Conservation (phyloP, 2,797 vertebrate species). For the Premnoplex brunnescens region DNA sequence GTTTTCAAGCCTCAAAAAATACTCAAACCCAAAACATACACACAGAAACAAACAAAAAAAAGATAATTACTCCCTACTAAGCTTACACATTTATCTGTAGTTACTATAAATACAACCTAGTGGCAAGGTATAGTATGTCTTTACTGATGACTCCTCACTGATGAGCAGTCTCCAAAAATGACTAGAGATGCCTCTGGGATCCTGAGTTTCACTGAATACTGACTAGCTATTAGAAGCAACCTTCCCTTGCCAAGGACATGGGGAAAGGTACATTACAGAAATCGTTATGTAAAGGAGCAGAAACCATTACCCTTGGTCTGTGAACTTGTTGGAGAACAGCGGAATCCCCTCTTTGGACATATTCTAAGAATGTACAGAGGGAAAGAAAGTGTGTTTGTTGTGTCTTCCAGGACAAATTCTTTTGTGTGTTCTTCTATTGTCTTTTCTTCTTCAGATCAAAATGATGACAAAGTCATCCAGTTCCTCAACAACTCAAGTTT, state of each 20-base stretch:
- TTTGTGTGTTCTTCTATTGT: neutral
- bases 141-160: neutral
- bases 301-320: neutral
- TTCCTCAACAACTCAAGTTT: neutral
- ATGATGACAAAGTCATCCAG: neutral
- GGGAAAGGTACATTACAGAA: neutral
- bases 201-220: neutral
- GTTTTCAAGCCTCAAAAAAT: neutral
- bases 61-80: no score
- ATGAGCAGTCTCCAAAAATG: neutral
- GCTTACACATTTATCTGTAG: neutral
- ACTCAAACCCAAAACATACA: neutral
- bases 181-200: no score
- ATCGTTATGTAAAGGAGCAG: rapidly evolving
- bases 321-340: neutral
- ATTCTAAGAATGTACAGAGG: neutral
- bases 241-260: neutral
- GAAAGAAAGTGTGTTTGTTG: neutral
- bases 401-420: neutral
- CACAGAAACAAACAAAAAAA: rapidly evolving
- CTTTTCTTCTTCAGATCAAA: neutral
- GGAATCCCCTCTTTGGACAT: neutral
- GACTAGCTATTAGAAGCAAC: neutral
- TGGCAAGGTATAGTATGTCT: neutral
- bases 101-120: neutral